Evolutionary conservation across 2,888 invertebrate species (phyloP).

Genomic region (Iphiclides podalirius): DNA sequence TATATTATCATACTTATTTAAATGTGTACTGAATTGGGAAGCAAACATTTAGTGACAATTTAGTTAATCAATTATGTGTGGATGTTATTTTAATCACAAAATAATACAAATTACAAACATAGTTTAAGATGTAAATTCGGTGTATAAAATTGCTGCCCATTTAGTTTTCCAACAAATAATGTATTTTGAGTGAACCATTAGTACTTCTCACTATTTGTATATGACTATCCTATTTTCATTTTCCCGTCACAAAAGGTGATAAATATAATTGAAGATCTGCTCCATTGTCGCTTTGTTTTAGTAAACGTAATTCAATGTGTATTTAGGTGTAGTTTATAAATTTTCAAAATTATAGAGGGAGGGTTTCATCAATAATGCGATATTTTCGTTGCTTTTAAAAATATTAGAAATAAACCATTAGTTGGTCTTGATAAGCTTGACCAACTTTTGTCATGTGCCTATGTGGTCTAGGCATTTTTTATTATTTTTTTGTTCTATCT

Average conservation of each 20-base stretch:
- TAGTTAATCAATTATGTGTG: constrained; percentile 53
- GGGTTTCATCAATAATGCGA: neutral
- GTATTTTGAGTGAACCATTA: constrained; percentile 44
- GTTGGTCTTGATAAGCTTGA: neutral
- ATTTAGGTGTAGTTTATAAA: constrained; percentile 38
- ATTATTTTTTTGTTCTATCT: constrained; percentile 16
- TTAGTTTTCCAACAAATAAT: constrained; percentile 42
- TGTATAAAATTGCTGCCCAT: constrained; percentile 46
- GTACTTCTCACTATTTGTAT: constrained; percentile 41
- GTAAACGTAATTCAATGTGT: constrained; percentile 40
- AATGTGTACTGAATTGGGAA: constrained; percentile 46
- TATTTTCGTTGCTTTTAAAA: constrained; percentile 8
- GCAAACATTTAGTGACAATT: constrained; percentile 56
- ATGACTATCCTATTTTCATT: constrained; percentile 49
- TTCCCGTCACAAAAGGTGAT: constrained; percentile 59
- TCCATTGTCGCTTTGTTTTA: constrained; percentile 43
- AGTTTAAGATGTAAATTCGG: constrained; percentile 56
- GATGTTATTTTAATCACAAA: constrained; percentile 40
- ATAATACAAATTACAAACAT: constrained; percentile 40
- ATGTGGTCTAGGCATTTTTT: neutral
- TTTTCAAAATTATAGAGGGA: constrained; percentile 28
- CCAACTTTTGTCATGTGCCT: constrained; percentile 3
- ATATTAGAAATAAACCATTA: constrained; percentile 20
- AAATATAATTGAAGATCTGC: constrained; percentile 51
- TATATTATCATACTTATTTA: constrained; percentile 56